Conservation (phyloP, 2,797 vertebrate genomes). For the Peromyscus attwateri region DNA sequence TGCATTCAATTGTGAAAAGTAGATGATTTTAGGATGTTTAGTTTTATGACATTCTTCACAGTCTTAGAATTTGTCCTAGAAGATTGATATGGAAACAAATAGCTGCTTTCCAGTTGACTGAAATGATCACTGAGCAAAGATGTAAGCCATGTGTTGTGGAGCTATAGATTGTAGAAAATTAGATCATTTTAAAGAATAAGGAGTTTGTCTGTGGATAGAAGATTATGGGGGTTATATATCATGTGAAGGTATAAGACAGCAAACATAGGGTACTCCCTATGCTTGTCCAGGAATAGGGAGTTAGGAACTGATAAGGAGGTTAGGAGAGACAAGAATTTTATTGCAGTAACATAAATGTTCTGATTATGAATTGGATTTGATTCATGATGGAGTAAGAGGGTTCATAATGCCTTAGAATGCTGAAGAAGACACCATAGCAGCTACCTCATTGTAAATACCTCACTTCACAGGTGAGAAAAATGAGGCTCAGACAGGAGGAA, state of each 20-base stretch:
- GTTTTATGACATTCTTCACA: neutral
- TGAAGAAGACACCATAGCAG: neutral
- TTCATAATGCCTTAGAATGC: neutral
- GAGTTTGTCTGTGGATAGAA: neutral
- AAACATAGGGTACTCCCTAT: neutral
- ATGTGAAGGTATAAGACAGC: neutral
- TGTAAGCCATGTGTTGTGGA: neutral
- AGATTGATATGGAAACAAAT: conserved; percentile 17
- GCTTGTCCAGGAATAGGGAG: neutral
- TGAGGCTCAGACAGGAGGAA: conserved; percentile 9
- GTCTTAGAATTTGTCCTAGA: neutral
- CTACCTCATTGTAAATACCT: neutral
- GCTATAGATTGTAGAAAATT: neutral
- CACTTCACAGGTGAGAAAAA: conserved; percentile 39
- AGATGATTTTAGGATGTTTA: neutral
- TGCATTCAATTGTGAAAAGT: conserved; percentile 18
- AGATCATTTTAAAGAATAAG: neutral
- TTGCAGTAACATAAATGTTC: conserved; percentile 14
- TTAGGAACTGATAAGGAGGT: neutral
- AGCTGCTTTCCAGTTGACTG: neutral
- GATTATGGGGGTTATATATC: conserved; percentile 7
- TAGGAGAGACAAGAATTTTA: neutral
- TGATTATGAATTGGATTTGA: neutral
- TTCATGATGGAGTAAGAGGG: neutral
- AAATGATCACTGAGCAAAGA: neutral